Conservation (phyloP, 2,113 vertebrate genomes). For the Psittacula cyanocephala region DNA sequence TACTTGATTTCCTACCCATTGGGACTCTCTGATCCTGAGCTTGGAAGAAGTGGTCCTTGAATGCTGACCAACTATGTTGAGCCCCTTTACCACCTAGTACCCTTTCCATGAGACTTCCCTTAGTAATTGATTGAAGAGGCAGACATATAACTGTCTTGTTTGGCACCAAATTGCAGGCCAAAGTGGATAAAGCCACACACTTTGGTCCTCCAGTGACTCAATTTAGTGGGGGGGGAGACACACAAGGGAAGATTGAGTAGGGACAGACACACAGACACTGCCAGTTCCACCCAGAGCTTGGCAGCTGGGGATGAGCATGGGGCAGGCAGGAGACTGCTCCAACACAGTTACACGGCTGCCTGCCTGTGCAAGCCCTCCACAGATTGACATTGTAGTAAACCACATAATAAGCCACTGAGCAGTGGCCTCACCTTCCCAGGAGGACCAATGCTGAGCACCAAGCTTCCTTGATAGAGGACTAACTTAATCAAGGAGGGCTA, state of each 20-base stretch:
- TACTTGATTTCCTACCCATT: no score
- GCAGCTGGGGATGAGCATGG: accelerated
- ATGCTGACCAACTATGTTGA: no score
- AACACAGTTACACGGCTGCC: not conserved
- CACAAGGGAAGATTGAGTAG: not conserved
- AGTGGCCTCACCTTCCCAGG: not conserved
- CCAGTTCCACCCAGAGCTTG: not conserved
- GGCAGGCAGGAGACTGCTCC: not conserved
- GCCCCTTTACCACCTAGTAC: no score
- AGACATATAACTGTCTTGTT: not conserved
- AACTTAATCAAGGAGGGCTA: not conserved
- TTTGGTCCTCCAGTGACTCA: not conserved
- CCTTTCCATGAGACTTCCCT: no score
- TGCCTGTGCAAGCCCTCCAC: not conserved
- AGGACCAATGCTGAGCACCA: not conserved
- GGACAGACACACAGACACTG: accelerated
- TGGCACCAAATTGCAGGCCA: not conserved
- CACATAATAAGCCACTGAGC: not conserved
- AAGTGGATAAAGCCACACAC: not conserved
- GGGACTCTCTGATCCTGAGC: no score
- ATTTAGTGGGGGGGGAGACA: accelerated
- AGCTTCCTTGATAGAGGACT: not conserved
- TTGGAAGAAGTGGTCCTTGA: no score
- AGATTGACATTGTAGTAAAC: not conserved
- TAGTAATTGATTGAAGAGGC: no score